Evolutionary conservation across 1,140 invertebrate genomes (phyloP), one percentile per base, ranked within the genome.

Genomic region (Platyscapa corneri): DNA sequence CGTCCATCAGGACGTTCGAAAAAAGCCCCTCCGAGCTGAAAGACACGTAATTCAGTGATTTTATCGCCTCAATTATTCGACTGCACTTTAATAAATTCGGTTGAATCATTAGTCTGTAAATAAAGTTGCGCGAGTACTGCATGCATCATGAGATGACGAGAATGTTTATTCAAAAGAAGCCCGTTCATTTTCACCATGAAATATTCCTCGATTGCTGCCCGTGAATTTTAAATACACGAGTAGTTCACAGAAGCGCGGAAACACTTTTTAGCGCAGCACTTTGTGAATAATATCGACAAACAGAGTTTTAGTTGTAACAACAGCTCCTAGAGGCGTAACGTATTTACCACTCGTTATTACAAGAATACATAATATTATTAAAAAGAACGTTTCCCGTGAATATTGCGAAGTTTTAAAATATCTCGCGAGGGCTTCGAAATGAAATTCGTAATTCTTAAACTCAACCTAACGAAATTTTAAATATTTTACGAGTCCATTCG

Each of bases 131-230:
- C n/a, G 37, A 30, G 30, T 27, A 60, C 32, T 83, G 23, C 74
- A 39, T 56, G 27, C 18, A 20, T 82, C 34, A 34, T 34, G 64
- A 37, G 32, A n/a, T 27, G 37, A n/a, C 75, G 53, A 32, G 60
- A 79, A 70, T 39, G 42, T 79, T 79, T 70, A 30, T 37, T 72
- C 16, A 53, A 70, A 34, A 30, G 34, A 42, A 60, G 8, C 32
- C 23, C 7, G 56, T 56, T 60, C 72, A 53, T 79, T 77, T 78
- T 84, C 65, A n/a, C 37, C 64, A 37, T 79, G 56, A 84, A 84
- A 84, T 72, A 65, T 84, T 84, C 34, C 46, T 30, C 27, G 30
- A 76, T 64, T 75, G 70, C 27, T 65, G 49, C n/a, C 1, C 12
- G 10, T 37, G 34, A 34, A 70, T 30, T 32, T 83, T 83, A 67